Percentiles rank a stretch among this genome's conserved stretches.
phyloP scores from a whole-genome alignment of 2,888 invertebrate genomes.

The Euspilapteryx auroguttella region DNA sequence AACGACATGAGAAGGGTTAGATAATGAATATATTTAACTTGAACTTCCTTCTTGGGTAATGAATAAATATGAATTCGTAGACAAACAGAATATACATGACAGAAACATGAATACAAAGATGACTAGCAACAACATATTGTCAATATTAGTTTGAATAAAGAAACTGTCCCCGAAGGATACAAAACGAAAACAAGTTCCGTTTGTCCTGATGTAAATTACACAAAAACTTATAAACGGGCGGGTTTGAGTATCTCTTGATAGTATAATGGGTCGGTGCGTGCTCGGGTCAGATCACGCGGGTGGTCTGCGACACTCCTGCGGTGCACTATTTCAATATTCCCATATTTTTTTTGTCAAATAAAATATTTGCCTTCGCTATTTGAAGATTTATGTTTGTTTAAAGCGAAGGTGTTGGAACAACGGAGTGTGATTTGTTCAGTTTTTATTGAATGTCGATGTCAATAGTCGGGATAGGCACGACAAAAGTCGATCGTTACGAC shows the following conservation, averaged over 20 bases:
- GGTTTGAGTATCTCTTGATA: slow-evolving; percentile 38
- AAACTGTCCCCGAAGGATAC: slow-evolving; percentile 1
- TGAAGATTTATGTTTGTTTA: slow-evolving; percentile 49
- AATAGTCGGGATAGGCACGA: slow-evolving; percentile 13
- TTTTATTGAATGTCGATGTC: slow-evolving; percentile 37
- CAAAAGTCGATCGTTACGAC: too few species aligned
- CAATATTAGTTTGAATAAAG: slow-evolving; percentile 12
- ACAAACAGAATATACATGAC: slow-evolving; percentile 19
- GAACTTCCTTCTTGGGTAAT: slow-evolving; percentile 19
- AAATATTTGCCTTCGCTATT: slow-evolving; percentile 43
- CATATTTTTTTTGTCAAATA: slow-evolving; percentile 22
- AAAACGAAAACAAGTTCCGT: slow-evolving; percentile 11
- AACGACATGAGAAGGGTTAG: background rate
- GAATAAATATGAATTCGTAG: slow-evolving; percentile 34
- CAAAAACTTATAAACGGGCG: slow-evolving; percentile 35
- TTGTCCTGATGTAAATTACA: slow-evolving; percentile 46
- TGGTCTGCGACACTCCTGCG: slow-evolving; percentile 26
- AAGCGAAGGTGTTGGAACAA: slow-evolving; percentile 47
- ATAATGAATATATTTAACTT: background rate
- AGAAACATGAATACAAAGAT: slow-evolving; percentile 25
- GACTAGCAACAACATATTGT: slow-evolving; percentile 23
- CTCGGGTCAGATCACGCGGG: slow-evolving; percentile 35
- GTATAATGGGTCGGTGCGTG: slow-evolving; percentile 46
- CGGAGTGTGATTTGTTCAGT: slow-evolving; percentile 43
- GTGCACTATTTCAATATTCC: slow-evolving; percentile 48